A percentile compares a stretch with the other conserved stretches of the same genome.
Conservation (phyloP, 2,888 invertebrate genomes). For the Eilema caniola region DNA sequence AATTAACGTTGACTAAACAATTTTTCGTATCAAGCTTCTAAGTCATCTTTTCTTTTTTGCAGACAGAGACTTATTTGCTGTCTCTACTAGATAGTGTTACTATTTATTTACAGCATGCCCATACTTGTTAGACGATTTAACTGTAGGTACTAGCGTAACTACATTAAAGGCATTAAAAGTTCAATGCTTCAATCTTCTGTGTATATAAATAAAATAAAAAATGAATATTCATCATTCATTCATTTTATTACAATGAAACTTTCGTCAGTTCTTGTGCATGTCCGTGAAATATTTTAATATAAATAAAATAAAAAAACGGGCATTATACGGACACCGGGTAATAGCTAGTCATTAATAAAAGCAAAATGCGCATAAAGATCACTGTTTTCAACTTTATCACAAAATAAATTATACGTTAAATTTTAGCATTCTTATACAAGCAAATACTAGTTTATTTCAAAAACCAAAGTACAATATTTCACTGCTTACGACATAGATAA, state of each 20-base stretch:
- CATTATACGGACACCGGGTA: neutral
- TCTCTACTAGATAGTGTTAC: too few species aligned
- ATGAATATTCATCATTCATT: neutral
- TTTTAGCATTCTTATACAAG: neutral
- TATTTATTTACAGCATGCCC: too few species aligned
- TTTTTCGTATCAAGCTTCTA: neutral
- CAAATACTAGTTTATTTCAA: neutral
- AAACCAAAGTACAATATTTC: neutral
- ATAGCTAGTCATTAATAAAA: neutral
- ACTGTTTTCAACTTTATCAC: neutral
- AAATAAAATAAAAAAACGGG: neutral
- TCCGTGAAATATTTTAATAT: neutral
- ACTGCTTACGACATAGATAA: neutral
- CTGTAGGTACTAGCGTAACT: too few species aligned
- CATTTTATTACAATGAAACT: neutral
- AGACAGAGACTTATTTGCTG: too few species aligned
- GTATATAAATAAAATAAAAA: neutral
- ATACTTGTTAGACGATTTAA: too few species aligned
- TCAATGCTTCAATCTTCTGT: neutral
- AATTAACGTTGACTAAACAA: neutral
- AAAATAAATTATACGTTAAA: neutral
- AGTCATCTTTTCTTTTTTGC: too few species aligned
- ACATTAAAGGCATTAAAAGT: neutral
- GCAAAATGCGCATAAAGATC: neutral
- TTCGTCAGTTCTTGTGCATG: neutral